Evolutionary conservation across 2,888 invertebrate genomes (phyloP).

Genomic region (Furcula furcula): DNA sequence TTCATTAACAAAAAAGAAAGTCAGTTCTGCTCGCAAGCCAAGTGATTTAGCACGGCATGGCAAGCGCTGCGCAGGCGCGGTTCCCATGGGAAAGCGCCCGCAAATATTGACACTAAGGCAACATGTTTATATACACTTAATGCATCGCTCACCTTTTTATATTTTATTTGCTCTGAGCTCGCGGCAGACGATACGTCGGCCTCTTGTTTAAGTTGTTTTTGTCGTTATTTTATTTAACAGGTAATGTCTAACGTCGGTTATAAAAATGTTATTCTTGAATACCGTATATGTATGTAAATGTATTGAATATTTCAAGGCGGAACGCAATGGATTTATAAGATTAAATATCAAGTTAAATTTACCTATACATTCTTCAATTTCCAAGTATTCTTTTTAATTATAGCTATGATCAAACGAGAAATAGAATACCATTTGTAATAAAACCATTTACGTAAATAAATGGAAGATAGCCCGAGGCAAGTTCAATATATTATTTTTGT

Average conservation of each 20-base stretch:
- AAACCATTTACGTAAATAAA: constrained; percentile 51
- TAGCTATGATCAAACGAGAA: constrained; percentile 38
- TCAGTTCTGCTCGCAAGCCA: constrained; percentile 45
- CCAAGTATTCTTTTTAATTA: constrained; percentile 42
- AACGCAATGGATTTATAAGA: not conserved
- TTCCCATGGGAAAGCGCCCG: constrained; percentile 79
- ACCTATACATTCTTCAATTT: constrained; percentile 21
- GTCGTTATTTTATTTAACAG: constrained; percentile 73
- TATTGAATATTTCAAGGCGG: constrained; percentile 14
- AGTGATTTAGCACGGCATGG: constrained; percentile 68
- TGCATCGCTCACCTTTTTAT: constrained; percentile 78
- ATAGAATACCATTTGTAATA: constrained; percentile 51
- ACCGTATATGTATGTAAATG: constrained; percentile 21
- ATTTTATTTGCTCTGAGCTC: constrained; percentile 74
- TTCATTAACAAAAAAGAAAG: constrained; percentile 76
- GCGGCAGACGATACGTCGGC: constrained; percentile 75
- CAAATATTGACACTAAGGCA: constrained; percentile 80
- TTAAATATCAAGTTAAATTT: constrained; percentile 6
- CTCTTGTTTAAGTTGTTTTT: constrained; percentile 69
- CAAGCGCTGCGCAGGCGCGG: constrained; percentile 35
- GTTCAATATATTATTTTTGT: not conserved
- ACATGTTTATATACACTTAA: constrained; percentile 82
- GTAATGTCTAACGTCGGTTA: constrained; percentile 63
- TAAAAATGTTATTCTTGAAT: constrained; percentile 51
- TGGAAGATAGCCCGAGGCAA: constrained; percentile 13